phyloP scores from a whole-genome alignment of 1,140 invertebrate species.

The Brachionus rubens region DNA sequence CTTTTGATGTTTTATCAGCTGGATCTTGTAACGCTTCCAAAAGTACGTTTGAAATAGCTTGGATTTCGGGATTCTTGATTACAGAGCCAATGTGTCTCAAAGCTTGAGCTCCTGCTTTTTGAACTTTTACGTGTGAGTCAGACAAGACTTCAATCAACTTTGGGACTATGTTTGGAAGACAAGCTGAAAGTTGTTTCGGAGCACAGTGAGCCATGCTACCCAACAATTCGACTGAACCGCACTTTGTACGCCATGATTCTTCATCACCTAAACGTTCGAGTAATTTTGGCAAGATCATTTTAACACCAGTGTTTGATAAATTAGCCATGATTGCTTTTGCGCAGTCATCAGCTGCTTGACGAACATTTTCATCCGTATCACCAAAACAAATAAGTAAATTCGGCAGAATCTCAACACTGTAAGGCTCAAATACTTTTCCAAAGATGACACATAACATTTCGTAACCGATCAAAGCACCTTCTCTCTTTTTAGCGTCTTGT shows the following conservation, averaged over 20 bases:
- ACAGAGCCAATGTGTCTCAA: conserved; percentile 93
- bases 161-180: conserved; percentile 95
- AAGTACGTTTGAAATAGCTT: conserved; percentile 86
- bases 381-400: conserved; percentile 92
- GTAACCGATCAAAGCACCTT: conserved; percentile 93
- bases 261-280: conserved; percentile 88
- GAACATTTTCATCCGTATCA: conserved; percentile 75
- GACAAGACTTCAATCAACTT: conserved; percentile 92
- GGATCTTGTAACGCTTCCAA: conserved; percentile 92
- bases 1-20: conserved; percentile 80
- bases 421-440: conserved; percentile 93
- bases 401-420: conserved; percentile 92
- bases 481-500: conserved; percentile 84
- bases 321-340: conserved; percentile 94
- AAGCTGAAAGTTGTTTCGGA: conserved; percentile 94
- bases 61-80: conserved; percentile 96
- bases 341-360: conserved; percentile 70
- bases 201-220: conserved; percentile 87
- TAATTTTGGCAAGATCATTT: conserved; percentile 83
- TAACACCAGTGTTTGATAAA: conserved; percentile 91
- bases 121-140: conserved; percentile 96
- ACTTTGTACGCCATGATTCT: conserved; percentile 96
- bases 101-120: conserved; percentile 89
- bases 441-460: conserved; percentile 93
- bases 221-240: conserved; percentile 88